Conservation (phyloP, 2,888 invertebrate species). For the Phaonia tiefii region DNA sequence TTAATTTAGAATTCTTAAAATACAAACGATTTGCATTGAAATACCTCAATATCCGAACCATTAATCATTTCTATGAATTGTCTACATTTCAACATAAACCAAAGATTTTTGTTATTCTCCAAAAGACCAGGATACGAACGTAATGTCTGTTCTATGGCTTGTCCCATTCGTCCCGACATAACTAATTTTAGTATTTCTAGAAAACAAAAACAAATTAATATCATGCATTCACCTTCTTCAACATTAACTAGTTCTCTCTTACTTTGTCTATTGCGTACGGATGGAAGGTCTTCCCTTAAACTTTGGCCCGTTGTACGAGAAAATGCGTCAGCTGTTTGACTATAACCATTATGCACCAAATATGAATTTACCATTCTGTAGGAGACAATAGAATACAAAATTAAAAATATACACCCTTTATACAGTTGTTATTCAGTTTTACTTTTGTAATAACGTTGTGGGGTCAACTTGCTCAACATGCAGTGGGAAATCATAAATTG, state of each 20-base stretch:
- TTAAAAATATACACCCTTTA: constrained; percentile 1
- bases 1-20: constrained; percentile 60
- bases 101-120: constrained; percentile 93
- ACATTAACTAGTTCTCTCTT: too few species aligned
- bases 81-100: constrained; percentile 97
- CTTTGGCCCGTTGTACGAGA: constrained; percentile 93
- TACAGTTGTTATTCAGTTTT: constrained; percentile 15
- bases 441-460: constrained; percentile 96
- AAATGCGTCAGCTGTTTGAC: constrained; percentile 97
- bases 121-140: constrained; percentile 95
- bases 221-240: background rate
- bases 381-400: constrained; percentile 69
- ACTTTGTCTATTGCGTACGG: constrained; percentile 98
- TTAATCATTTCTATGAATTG: constrained; percentile 99
- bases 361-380: constrained; percentile 97
- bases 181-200: constrained; percentile 96
- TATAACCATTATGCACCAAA: constrained; percentile 98
- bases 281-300: constrained; percentile 94
- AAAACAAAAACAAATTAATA: constrained; percentile 68
- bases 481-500: constrained; percentile 93
- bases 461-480: constrained; percentile 94
- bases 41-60: constrained; percentile 90
- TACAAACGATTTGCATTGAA: background rate
- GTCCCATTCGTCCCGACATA: constrained; percentile 95
- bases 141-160: constrained; percentile 95